Conservation (phyloP, 2,797 vertebrate species). For the Euthynnus affinis region DNA sequence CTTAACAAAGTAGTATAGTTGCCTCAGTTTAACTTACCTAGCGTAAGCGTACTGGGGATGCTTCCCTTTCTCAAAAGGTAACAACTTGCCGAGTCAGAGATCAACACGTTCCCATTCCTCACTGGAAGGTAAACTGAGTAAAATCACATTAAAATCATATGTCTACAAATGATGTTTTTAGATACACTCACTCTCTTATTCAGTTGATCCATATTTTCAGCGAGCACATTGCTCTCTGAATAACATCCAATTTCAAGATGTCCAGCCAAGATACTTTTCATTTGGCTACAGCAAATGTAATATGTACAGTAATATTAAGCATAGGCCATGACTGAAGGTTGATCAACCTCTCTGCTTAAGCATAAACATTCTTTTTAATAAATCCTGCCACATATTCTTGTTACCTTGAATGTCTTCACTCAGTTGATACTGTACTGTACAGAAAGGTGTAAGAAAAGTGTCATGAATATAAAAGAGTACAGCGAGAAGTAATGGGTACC, state of each 20-base stretch:
- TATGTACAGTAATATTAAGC: background rate
- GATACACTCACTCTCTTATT: background rate
- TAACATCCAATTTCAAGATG: conserved; percentile 13
- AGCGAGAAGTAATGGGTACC: background rate
- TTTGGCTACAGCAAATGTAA: background rate
- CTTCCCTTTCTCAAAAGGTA: background rate
- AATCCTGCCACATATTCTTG: background rate
- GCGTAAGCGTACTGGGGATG: background rate
- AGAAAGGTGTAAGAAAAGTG: background rate
- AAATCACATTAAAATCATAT: conserved; percentile 10
- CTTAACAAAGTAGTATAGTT: too few relatives aligned
- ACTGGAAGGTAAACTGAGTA: background rate
- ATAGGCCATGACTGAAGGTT: background rate
- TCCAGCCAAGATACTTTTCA: background rate
- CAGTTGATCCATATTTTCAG: conserved; percentile 17
- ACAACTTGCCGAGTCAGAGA: conserved; percentile 1
- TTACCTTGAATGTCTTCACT: background rate
- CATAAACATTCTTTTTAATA: background rate
- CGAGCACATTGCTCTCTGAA: conserved; percentile 15
- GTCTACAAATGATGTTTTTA: background rate
- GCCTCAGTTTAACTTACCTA: background rate
- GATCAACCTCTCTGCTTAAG: background rate
- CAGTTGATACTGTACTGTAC: background rate
- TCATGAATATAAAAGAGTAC: background rate
- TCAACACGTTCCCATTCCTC: conserved; percentile 14